Conservation (phyloP, 2,113 vertebrate species). For the Sinocyclocheilus anshuiensis region DNA sequence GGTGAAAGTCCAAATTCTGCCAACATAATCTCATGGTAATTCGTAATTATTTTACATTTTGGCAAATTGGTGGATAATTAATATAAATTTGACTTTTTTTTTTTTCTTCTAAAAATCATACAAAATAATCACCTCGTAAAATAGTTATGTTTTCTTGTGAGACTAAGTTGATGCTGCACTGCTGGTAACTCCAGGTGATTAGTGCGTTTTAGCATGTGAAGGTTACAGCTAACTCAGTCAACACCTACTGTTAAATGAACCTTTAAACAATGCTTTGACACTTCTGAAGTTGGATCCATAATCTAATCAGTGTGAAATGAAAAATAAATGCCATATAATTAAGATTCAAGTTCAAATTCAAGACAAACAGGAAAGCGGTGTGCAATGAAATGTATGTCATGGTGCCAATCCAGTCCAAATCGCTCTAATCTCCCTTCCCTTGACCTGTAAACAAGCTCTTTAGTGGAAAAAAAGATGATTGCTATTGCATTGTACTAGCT, state of each 20-base stretch:
- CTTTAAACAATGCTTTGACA: slow-evolving; percentile 29
- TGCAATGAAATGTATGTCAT: neutral
- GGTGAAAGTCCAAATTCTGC: neutral
- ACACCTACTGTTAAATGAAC: slow-evolving; percentile 43
- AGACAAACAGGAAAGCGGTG: neutral
- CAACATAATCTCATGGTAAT: too few species aligned
- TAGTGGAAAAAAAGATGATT: slow-evolving; percentile 30
- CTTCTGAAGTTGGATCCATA: neutral
- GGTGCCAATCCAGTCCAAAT: slow-evolving; percentile 8
- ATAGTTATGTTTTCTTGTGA: too few species aligned
- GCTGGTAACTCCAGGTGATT: neutral
- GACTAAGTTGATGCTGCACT: too few species aligned
- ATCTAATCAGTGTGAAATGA: neutral
- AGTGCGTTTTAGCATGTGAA: neutral
- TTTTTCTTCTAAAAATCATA: too few species aligned
- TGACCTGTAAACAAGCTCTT: slow-evolving; percentile 44
- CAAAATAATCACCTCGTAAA: too few species aligned
- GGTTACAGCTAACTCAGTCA: slow-evolving; percentile 8
- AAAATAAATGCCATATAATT: neutral
- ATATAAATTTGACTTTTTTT: too few species aligned
- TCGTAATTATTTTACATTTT: too few species aligned
- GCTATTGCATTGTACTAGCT: slow-evolving; percentile 31
- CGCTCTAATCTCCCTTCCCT: neutral
- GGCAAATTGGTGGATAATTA: too few species aligned
- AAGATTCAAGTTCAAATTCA: neutral